Percentiles rank a stretch among this genome's conserved stretches.
phyloP scores from a whole-genome alignment of 2,113 vertebrate species.

The Eubucco bourcierii region DNA sequence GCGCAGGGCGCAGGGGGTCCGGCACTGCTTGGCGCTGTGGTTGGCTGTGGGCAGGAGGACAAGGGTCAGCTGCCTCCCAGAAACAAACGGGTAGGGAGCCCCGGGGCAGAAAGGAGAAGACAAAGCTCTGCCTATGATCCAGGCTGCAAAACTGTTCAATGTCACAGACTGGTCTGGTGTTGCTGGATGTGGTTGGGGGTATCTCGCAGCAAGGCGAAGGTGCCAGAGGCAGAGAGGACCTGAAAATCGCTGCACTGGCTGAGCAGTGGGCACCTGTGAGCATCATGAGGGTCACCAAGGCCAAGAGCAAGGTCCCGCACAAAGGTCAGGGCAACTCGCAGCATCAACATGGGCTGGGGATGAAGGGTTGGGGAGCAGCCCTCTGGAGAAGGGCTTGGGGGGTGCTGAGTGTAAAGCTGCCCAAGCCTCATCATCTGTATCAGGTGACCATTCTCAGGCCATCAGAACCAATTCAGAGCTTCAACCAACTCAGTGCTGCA shows the following conservation, averaged over 20 bases:
- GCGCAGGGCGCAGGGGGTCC: slow-evolving; percentile 89
- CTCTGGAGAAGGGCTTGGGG: background rate
- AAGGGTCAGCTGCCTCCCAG: rapidly evolving
- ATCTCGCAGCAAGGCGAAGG: background rate
- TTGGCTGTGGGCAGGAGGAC: slow-evolving; percentile 78
- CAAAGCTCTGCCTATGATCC: background rate
- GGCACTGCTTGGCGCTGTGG: slow-evolving; percentile 96
- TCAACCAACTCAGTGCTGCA: background rate
- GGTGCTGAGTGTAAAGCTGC: background rate
- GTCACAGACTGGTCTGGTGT: rapidly evolving
- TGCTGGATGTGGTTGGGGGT: background rate
- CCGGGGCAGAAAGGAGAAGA: background rate
- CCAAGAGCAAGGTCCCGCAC: too few relatives aligned
- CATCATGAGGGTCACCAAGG: too few relatives aligned
- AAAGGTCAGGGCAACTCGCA: too few relatives aligned
- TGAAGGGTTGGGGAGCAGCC: too few relatives aligned
- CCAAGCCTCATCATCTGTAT: background rate
- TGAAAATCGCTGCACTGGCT: too few relatives aligned
- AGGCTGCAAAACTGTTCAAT: background rate
- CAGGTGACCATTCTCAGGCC: background rate
- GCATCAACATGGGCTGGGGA: too few relatives aligned
- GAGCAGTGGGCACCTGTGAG: too few relatives aligned
- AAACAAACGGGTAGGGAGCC: too few relatives aligned
- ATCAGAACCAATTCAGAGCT: background rate
- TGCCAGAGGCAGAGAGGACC: too few relatives aligned